These are phyloP conservation scores for Ecdyonurus torrentis DNA, from an alignment of 2,888 invertebrate species.

Conservation along the genomic window DNA sequence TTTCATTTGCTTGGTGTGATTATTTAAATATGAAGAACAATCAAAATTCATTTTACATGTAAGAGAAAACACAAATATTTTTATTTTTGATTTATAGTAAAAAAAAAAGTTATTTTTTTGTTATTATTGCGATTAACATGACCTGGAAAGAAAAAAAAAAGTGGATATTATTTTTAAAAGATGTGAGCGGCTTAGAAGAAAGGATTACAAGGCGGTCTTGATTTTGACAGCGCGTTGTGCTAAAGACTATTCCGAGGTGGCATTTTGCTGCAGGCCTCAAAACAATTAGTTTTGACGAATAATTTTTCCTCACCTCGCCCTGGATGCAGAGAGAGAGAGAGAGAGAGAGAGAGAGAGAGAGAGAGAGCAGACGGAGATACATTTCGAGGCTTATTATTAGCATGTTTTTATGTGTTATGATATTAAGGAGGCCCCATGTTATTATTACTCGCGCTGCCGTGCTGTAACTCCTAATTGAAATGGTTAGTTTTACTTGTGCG, in stretches of 20 bases:
- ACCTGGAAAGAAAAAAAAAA: no score
- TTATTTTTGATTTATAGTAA: no score
- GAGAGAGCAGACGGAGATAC: neutral
- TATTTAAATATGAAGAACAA: no score
- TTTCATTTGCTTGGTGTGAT: no score
- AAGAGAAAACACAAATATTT: no score
- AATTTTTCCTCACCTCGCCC: conserved; percentile 4
- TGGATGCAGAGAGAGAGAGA: neutral
- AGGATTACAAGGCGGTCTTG: no score
- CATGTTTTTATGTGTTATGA: neutral
- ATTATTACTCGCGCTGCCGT: no score
- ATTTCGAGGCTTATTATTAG: conserved; percentile 1
- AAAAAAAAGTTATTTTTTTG: no score
- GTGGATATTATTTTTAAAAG: neutral
- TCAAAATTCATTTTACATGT: no score
- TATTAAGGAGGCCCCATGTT: no score
- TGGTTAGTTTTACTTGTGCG: neutral
- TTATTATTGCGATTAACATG: no score
- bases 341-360: neutral
- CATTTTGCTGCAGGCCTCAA: neutral
- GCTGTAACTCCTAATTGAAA: neutral
- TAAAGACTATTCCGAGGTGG: neutral
- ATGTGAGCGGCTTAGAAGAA: neutral
- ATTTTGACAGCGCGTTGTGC: neutral
- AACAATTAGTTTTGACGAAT: conserved; percentile 2